Conservation (phyloP, 2,797 vertebrate genomes). For the Helarctos malayanus region DNA sequence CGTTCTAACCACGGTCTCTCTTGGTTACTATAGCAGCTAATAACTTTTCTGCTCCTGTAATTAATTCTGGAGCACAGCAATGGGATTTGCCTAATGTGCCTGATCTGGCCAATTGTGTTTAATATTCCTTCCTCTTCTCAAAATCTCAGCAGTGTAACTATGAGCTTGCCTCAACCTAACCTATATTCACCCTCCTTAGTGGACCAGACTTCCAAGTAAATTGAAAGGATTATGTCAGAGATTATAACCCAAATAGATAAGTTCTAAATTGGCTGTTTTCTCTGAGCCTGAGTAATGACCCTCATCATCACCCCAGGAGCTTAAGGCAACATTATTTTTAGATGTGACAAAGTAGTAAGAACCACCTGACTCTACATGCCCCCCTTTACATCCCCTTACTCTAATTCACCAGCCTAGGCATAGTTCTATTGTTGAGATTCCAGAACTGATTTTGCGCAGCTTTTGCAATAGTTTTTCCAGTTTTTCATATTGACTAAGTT, state of each 20-base stretch:
- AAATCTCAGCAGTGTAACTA: not conserved
- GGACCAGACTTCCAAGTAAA: not conserved
- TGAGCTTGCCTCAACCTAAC: not conserved
- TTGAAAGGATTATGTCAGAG: not conserved
- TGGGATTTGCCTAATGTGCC: slow-evolving; percentile 47
- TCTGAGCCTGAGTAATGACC: not conserved
- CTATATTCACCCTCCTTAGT: not conserved
- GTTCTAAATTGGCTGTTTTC: not conserved
- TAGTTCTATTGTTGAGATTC: not conserved
- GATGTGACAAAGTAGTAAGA: not conserved
- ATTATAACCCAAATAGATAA: not conserved
- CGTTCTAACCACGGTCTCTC: not conserved
- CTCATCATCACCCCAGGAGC: not conserved
- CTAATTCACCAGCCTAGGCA: not conserved
- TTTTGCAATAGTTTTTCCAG: not conserved
- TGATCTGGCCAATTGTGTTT: not conserved
- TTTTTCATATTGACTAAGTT: not conserved
- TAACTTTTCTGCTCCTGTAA: slow-evolving; percentile 58
- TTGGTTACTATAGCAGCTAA: slow-evolving; percentile 25
- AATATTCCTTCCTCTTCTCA: slow-evolving; percentile 16
- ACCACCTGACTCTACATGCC: not conserved
- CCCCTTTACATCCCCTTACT: not conserved
- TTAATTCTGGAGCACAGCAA: slow-evolving; percentile 61
- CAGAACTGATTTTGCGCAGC: not conserved
- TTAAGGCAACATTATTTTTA: not conserved